Evolutionary conservation across 2,113 vertebrate genomes (phyloP).

Genomic region (Tetraodon nigroviridis): DNA sequence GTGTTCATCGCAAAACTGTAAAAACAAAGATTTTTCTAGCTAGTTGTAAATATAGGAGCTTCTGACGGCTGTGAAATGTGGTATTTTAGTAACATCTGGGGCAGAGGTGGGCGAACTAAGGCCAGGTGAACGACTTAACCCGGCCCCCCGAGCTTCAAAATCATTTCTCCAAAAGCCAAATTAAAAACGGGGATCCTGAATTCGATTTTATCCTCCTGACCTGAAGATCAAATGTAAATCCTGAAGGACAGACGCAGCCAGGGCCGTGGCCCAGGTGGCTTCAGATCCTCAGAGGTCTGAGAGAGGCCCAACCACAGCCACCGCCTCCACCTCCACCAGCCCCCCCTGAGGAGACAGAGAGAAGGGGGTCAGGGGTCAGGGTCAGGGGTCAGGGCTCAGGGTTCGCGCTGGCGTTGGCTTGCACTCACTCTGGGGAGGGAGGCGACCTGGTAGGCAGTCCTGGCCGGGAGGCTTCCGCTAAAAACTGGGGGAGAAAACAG

Average conservation of each 20-base stretch:
- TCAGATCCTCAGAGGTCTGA: constrained; percentile 62
- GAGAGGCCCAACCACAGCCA: constrained; percentile 70
- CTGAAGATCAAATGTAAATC: too few relatives aligned
- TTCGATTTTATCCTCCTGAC: too few relatives aligned
- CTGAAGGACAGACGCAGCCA: too few relatives aligned
- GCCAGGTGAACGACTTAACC: too few relatives aligned
- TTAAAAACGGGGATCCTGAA: too few relatives aligned
- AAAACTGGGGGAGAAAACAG: constrained; percentile 68
- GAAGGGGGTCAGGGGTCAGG: background rate
- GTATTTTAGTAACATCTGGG: too few relatives aligned
- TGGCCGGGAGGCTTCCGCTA: constrained; percentile 73
- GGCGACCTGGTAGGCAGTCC: constrained; percentile 78
- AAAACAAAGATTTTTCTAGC: constrained; percentile 15
- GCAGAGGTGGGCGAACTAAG: too few relatives aligned
- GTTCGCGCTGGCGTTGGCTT: background rate
- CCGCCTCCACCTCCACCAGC: constrained; percentile 75
- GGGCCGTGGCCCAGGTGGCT: too few relatives aligned
- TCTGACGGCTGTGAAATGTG: background rate
- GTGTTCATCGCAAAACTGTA: constrained; percentile 34
- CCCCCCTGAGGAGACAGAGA: constrained; percentile 58
- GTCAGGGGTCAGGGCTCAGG: background rate
- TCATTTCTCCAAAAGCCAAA: too few relatives aligned
- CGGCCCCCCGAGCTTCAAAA: too few relatives aligned
- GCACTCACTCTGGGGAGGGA: constrained; percentile 77
- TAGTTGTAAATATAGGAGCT: background rate